Evolutionary conservation across 1,140 invertebrate species (phyloP).

Genomic region (Tetraneura akinire): DNA sequence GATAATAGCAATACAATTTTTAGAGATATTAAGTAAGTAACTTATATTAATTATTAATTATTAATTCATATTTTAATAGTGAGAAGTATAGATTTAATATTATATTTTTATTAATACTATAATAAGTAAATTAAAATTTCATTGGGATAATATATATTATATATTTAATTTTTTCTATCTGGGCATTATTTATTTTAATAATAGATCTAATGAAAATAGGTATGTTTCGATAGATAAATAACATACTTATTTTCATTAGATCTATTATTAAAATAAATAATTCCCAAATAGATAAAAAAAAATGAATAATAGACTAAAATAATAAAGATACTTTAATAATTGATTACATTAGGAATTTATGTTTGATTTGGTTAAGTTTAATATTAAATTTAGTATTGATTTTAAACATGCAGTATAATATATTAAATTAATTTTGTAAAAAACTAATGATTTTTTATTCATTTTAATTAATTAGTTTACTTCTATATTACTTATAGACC

Average conservation of each 20-base stretch:
- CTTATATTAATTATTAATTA: background rate
- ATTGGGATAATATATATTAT: background rate
- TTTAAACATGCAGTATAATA: background rate
- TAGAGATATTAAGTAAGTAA: constrained; percentile 2
- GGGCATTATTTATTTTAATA: too few species aligned
- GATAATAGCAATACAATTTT: background rate
- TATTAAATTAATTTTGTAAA: background rate
- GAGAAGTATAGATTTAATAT: background rate
- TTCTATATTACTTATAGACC: background rate
- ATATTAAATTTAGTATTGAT: background rate
- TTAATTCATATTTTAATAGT: background rate
- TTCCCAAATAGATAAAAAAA: too few species aligned
- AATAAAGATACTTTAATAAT: background rate
- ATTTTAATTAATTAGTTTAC: background rate
- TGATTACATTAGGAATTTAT: background rate
- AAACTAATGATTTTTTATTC: background rate
- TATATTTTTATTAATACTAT: background rate
- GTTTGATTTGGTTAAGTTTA: background rate
- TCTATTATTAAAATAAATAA: too few species aligned
- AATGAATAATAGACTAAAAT: background rate
- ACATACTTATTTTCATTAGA: too few species aligned
- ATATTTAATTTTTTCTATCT: too few species aligned
- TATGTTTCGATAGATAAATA: too few species aligned
- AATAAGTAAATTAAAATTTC: background rate
- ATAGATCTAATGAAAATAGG: too few species aligned